Percentiles rank a stretch among this genome's conserved stretches.
Conservation (phyloP, 2,888 invertebrate genomes). For the Nemapogon koenigi region DNA sequence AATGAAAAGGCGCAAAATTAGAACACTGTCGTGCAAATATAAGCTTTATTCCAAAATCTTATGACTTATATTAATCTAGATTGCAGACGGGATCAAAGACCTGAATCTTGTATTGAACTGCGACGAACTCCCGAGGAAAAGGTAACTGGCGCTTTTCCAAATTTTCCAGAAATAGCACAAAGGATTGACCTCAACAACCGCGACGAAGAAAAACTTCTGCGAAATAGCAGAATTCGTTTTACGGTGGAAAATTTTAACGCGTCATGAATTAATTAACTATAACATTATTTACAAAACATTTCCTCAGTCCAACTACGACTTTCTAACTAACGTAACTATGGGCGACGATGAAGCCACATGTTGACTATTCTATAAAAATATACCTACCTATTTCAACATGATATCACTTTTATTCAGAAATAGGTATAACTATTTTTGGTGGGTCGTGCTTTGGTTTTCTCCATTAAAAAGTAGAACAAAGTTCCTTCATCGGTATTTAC, state of each 20-base stretch:
- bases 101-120: slow-evolving; percentile 34
- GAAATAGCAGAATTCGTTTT: slow-evolving; percentile 32
- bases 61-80: slow-evolving; percentile 22
- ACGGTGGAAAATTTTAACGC: neutral
- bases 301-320: too few species aligned
- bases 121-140: slow-evolving; percentile 33
- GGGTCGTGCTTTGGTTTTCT: too few species aligned
- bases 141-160: slow-evolving; percentile 46
- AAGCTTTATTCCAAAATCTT: neutral
- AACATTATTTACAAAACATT: too few species aligned
- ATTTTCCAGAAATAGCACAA: slow-evolving; percentile 62
- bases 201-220: slow-evolving; percentile 48
- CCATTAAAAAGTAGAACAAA: too few species aligned
- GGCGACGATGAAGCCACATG: too few species aligned
- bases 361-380: too few species aligned
- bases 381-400: too few species aligned
- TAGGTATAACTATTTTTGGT: too few species aligned
- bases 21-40: neutral
- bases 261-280: too few species aligned
- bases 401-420: too few species aligned
- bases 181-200: slow-evolving; percentile 51
- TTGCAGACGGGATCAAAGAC: slow-evolving; percentile 35
- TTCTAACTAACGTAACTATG: too few species aligned
- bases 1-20: slow-evolving; percentile 1
- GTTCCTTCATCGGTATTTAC: too few species aligned